phyloP scores from a whole-genome alignment of 2,113 vertebrate species.

The Isurus oxyrinchus region DNA sequence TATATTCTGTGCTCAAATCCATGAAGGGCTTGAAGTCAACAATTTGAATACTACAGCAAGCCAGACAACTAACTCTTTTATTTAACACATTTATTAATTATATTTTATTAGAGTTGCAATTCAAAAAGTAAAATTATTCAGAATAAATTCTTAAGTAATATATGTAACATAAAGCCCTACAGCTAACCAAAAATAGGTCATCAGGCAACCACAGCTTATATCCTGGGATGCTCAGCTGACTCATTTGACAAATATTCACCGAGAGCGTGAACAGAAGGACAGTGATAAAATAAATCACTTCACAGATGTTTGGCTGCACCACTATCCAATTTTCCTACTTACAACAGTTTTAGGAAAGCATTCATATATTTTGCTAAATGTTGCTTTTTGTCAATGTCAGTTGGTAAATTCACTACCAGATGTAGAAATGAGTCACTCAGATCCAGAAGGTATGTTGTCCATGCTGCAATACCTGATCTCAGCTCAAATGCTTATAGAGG shows the following conservation, averaged over 20 bases:
- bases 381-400: not conserved
- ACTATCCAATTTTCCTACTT: not conserved
- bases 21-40: not conserved
- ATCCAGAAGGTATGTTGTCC: not conserved
- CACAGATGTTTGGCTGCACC: not conserved
- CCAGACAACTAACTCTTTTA: not conserved
- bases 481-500: not conserved
- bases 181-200: not conserved
- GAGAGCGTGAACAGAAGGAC: not conserved
- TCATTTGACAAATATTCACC: not conserved
- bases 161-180: not conserved
- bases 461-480: not conserved
- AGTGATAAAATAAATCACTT: not conserved
- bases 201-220: not conserved
- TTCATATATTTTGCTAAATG: not conserved
- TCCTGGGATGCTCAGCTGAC: not conserved
- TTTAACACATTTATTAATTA: not conserved
- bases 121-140: not conserved
- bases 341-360: not conserved
- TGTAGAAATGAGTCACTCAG: not conserved
- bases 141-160: not conserved
- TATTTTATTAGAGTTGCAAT: not conserved
- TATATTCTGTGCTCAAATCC: not conserved
- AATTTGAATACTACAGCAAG: not conserved
- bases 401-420: not conserved